Evolutionary conservation across 1,140 invertebrate species (phyloP), one percentile per base, ranked within the genome.

Genomic region (Pantala flavescens): DNA sequence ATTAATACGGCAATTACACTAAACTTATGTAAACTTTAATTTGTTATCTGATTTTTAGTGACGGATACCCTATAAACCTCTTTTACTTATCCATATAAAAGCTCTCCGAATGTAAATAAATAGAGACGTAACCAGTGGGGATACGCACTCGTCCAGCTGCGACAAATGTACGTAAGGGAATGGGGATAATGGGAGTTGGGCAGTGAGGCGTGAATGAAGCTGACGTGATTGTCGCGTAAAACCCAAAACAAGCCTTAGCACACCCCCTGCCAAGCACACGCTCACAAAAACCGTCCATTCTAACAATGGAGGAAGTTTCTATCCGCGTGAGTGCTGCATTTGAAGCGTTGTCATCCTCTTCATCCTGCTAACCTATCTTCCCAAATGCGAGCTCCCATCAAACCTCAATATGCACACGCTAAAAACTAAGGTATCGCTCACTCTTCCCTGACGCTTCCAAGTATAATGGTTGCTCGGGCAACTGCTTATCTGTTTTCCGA

Each of bases 271-370:
- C 49, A 63, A 12, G 49, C 49, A 12, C 12, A 21, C 49, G 49
- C 28, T 36, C 49, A 63, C 49, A 63, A 63, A 63, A 63, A 63
- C 49, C 49, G 49, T 63, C 12, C 49, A 9, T 21, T 12, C 49
- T 12, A 63, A 63, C 49, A 63, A 63, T 63, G 49, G 49, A 63
- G 49, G 49, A 63, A 63, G n/a, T 63, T 63, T 3, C 49, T 3
- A 63, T 63, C 49, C 49, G 12, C 28, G 28, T 7, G 49, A 63
- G 49, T 12, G 49, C 49, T 63, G 49, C 49, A 63, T 63, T 63
- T 63, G 49, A 63, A 63, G 49, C 49, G 49, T 63, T 63, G 49
- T 63, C 49, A 16, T 63, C n/a, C 49, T 63, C 49, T 63, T 63
- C 49, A 16, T 16, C n/a, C n/a, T 12, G 16, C 49, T 63, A 16